phyloP scores from a whole-genome alignment of 2,888 invertebrate species.

The Sesia bembeciformis region DNA sequence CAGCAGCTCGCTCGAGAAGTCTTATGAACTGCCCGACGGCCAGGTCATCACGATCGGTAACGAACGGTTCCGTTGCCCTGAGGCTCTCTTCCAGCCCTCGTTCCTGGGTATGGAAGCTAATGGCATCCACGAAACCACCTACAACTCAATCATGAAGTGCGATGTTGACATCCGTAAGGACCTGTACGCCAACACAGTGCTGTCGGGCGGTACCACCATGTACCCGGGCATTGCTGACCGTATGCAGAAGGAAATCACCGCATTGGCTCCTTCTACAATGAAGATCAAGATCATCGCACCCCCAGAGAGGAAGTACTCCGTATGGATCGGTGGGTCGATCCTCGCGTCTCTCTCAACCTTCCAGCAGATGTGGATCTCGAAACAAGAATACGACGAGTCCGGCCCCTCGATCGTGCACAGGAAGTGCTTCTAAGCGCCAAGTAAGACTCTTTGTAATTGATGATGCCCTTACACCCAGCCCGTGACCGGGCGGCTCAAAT shows the following conservation, averaged over 20 bases:
- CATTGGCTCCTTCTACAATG: slow-evolving; percentile 92
- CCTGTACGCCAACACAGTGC: slow-evolving; percentile 94
- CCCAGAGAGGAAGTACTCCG: slow-evolving; percentile 95
- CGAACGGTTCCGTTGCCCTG: slow-evolving; percentile 96
- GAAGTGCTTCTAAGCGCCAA: slow-evolving; percentile 81
- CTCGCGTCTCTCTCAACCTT: slow-evolving; percentile 92
- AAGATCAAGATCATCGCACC: slow-evolving; percentile 96
- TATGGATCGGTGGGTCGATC: slow-evolving; percentile 95
- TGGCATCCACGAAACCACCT: slow-evolving; percentile 92
- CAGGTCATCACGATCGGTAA: slow-evolving; percentile 94
- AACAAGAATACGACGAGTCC: slow-evolving; percentile 97
- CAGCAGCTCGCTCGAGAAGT: slow-evolving; percentile 94
- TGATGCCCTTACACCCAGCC: slow-evolving; percentile 65
- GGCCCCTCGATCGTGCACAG: slow-evolving; percentile 95
- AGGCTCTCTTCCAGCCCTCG: slow-evolving; percentile 94
- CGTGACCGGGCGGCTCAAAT: slow-evolving; percentile 61
- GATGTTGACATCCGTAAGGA: slow-evolving; percentile 98
- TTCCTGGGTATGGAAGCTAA: slow-evolving; percentile 92
- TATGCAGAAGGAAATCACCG: slow-evolving; percentile 94
- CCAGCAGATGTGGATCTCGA: slow-evolving; percentile 97
- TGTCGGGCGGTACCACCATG: slow-evolving; percentile 96
- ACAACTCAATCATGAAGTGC: slow-evolving; percentile 98
- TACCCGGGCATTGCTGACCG: slow-evolving; percentile 95
- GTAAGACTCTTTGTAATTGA: slow-evolving; percentile 53
- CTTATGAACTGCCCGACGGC: slow-evolving; percentile 95